A percentile compares a stretch with the other conserved stretches of the same genome.
Conservation (phyloP, 2,113 vertebrate species). For the Lophotis ruficrista region DNA sequence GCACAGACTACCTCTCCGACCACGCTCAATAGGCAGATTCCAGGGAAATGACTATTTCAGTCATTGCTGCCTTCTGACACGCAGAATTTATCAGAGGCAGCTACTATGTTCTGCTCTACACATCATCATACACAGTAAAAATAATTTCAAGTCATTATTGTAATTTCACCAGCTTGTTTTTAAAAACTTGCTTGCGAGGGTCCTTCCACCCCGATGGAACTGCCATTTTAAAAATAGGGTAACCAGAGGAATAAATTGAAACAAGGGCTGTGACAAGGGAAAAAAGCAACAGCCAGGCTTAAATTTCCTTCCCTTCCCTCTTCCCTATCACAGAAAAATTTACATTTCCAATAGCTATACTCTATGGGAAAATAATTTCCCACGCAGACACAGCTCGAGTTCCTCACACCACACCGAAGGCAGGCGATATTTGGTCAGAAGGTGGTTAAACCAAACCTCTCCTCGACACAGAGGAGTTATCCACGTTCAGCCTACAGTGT, state of each 20-base stretch:
- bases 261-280: not conserved
- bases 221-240: not conserved
- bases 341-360: not conserved
- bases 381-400: not conserved
- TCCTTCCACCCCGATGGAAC: not conserved
- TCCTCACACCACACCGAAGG: not conserved
- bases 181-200: not conserved
- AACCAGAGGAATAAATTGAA: not conserved
- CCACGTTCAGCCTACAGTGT: slow-evolving; percentile 34
- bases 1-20: not conserved
- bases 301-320: not conserved
- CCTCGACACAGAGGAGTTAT: not conserved
- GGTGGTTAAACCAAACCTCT: slow-evolving; percentile 36
- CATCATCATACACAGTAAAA: not conserved
- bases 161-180: not conserved
- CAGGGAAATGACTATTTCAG: not conserved
- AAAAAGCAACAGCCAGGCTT: not conserved
- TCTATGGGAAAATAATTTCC: not conserved
- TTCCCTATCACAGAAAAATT: not conserved
- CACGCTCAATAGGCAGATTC: fast-evolving
- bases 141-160: not conserved
- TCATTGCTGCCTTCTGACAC: not conserved
- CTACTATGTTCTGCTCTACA: not conserved
- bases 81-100: not conserved
- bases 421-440: not conserved